Percentiles rank a stretch among this genome's conserved stretches.
Conservation (phyloP, 2,888 invertebrate genomes). For the Tupiocoris notatus region DNA sequence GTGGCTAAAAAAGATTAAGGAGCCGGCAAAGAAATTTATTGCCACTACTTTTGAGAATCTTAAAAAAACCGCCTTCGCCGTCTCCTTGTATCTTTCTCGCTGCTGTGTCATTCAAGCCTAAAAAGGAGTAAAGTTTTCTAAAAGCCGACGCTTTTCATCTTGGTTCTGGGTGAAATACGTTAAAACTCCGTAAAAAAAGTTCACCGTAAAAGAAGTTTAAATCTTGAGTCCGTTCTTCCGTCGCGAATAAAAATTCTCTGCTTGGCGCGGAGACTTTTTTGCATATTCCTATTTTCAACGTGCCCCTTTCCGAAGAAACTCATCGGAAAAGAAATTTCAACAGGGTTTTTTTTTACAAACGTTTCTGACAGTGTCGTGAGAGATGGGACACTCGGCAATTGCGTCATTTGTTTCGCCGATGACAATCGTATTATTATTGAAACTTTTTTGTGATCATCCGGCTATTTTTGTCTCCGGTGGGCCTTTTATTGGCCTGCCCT, state of each 20-base stretch:
- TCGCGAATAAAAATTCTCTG: background rate
- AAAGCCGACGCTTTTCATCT: constrained; percentile 11
- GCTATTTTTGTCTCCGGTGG: too few species aligned
- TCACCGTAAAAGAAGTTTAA: constrained; percentile 21
- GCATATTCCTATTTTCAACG: background rate
- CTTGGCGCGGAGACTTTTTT: background rate
- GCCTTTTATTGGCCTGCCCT: too few species aligned
- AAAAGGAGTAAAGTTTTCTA: constrained; percentile 1
- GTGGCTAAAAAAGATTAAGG: background rate
- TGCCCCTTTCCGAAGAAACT: too few species aligned
- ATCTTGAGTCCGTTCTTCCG: background rate
- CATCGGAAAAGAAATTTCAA: too few species aligned
- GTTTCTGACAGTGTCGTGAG: too few species aligned
- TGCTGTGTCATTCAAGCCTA: background rate
- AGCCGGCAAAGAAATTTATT: constrained; percentile 7
- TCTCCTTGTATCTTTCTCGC: background rate
- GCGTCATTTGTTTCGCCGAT: too few species aligned
- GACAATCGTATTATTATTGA: too few species aligned
- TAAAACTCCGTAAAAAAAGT: constrained; percentile 15
- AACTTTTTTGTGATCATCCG: too few species aligned
- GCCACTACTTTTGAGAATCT: constrained; percentile 10
- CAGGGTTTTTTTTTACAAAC: too few species aligned
- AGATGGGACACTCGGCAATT: too few species aligned
- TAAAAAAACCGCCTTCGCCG: background rate
- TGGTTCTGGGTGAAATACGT: constrained; percentile 25